Conservation (phyloP, 1,140 invertebrate species). For the Aplysia californica region DNA sequence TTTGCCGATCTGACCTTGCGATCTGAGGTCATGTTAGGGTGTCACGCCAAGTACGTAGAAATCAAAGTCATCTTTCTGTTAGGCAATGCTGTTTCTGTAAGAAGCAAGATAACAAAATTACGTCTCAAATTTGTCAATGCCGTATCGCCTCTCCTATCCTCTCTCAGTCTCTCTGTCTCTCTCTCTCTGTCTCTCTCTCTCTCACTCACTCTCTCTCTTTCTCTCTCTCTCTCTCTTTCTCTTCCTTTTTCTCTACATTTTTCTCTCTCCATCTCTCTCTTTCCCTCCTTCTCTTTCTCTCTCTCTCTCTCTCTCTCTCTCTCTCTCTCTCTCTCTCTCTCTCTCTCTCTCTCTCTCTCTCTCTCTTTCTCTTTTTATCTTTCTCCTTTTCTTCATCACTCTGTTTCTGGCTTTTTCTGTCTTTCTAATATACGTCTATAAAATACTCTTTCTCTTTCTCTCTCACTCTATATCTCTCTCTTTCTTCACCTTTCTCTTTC, state of each 20-base stretch:
- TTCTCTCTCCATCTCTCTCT: neutral
- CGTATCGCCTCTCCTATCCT: neutral
- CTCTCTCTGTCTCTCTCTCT: neutral
- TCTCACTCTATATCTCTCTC: too few species aligned
- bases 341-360: neutral
- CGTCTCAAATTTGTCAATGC: too few species aligned
- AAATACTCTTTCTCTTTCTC: too few species aligned
- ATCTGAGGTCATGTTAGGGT: too few species aligned
- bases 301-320: neutral
- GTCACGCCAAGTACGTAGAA: too few species aligned
- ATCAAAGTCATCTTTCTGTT: too few species aligned
- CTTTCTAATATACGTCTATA: too few species aligned
- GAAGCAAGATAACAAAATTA: too few species aligned
- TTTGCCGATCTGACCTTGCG: too few species aligned
- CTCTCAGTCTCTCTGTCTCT: neutral
- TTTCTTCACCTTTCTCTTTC: too few species aligned
- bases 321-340: neutral
- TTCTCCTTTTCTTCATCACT: neutral
- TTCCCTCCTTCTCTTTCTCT: neutral
- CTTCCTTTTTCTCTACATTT: neutral
- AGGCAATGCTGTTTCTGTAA: too few species aligned
- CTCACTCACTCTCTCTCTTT: neutral
- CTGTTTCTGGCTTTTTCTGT: neutral
- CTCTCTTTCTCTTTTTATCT: neutral
- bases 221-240: neutral